phyloP scores from a whole-genome alignment of 53 echinoderm and acorn worm genomes.

The Holothuria leucospilota region DNA sequence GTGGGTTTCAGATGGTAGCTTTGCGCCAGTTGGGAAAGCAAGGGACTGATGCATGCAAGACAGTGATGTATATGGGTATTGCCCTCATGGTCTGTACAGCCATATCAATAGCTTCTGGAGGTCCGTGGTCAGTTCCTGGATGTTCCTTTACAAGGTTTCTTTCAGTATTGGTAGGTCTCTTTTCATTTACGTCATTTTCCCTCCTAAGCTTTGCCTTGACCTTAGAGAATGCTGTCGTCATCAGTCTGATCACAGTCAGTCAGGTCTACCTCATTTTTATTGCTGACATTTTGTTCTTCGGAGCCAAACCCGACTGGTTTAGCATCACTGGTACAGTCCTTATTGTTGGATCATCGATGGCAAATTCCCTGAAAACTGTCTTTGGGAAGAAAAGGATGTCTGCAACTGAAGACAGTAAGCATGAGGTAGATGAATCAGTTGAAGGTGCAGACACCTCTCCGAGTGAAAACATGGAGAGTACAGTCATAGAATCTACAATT shows the following conservation, averaged over 20 bases:
- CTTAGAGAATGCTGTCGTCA: not conserved
- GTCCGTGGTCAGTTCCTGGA: not conserved
- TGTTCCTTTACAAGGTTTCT: not conserved
- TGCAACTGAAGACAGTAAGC: too few species aligned
- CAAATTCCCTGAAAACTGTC: not conserved
- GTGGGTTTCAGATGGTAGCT: not conserved
- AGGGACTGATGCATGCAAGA: not conserved
- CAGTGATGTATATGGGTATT: not conserved
- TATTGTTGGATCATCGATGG: constrained; percentile 21
- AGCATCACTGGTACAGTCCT: constrained; percentile 9
- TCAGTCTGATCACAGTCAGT: constrained; percentile 15
- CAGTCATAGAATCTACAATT: too few species aligned
- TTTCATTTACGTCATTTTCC: not conserved
- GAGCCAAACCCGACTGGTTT: not conserved
- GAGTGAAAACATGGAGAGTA: too few species aligned
- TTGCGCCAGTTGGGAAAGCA: constrained; percentile 12
- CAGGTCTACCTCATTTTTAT: constrained; percentile 9
- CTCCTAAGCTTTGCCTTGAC: not conserved
- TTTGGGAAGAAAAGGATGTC: too few species aligned
- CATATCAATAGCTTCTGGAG: not conserved
- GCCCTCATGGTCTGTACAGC: not conserved
- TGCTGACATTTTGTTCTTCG: not conserved
- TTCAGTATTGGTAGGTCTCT: not conserved
- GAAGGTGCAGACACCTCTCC: too few species aligned
- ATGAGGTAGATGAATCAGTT: too few species aligned